Base-by-base conservation (phyloP, 2,888 invertebrate species). In the Caenorhabditis drosophilae region DNA sequence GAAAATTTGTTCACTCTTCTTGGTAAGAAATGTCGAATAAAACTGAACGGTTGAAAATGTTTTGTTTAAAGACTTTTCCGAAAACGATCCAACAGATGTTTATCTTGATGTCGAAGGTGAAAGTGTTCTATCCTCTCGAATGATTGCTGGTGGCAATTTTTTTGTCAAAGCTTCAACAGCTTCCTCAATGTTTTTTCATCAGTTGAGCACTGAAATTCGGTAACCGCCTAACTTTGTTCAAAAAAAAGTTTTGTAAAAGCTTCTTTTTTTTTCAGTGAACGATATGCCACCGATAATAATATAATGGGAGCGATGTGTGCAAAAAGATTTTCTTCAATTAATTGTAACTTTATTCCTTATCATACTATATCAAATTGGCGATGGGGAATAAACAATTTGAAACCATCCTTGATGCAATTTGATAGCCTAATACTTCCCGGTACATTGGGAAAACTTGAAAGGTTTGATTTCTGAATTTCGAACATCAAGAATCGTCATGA, bases 71-170 rank as follows among this genome's bases (percentile, higher is more conserved):
- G 64, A 64, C 44, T 53, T 58, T 27, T 47, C 64, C 20, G 47
- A 56, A 26, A 66, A 59, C 36, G 55, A 66, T 34, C 42, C 59
- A 25, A 59, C 56, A 18, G 55, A 66, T 55, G 55, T 60, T 25
- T 66, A 60, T 49, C 56, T 66, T 16, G 81, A 81, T 46, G 62
- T 66, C 20, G 81, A 81, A 58, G 81, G 80, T 15, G 67, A 67
- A 23, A 47, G 55, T 25, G 70, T 72, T 9, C 60, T 80, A 20
- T 62, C 76, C 25, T 52, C 69, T 3, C 57, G 73, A 23, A 80
- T 80, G 80, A 75, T 77, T 47, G 81, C 80, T 31, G 81, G 80
- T 23, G 81, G 81, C 4, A 77, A 78, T 53, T 80, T 77, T 52
- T 76, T 73, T 46, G 75, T 77, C 2, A 48, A 70, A 35, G 63